A percentile compares a stretch with the other conserved stretches of the same genome.
Evolutionary conservation across 2,888 invertebrate genomes (phyloP).

Genomic region (Nymphalis urticae): DNA sequence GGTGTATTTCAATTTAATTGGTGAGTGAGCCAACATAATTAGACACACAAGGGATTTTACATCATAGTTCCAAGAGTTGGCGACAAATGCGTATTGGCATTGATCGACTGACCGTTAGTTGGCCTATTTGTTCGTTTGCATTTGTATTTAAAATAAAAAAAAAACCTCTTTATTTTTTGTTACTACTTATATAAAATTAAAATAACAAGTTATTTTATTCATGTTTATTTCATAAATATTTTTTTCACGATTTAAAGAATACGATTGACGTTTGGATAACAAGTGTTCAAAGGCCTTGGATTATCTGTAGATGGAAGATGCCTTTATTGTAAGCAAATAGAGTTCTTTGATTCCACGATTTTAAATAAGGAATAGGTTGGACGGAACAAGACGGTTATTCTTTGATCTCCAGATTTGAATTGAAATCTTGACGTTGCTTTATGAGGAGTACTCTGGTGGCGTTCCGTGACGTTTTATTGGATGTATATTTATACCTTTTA

Average conservation of each 20-base stretch:
- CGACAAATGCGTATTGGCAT: too few species aligned
- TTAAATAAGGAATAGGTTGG: constrained; percentile 36
- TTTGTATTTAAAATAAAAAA: too few species aligned
- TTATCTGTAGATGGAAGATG: constrained; percentile 22
- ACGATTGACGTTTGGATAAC: constrained; percentile 19
- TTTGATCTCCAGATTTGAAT: constrained; percentile 41
- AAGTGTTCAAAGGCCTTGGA: constrained; percentile 17
- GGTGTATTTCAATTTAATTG: too few species aligned
- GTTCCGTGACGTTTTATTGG: constrained; percentile 16
- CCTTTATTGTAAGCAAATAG: constrained; percentile 35
- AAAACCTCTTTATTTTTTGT: too few species aligned
- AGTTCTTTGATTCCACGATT: constrained; percentile 31
- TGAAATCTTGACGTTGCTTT: constrained; percentile 40
- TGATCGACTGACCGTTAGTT: too few species aligned
- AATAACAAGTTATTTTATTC: neutral
- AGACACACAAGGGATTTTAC: too few species aligned
- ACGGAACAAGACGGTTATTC: constrained; percentile 40
- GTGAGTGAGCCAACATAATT: too few species aligned
- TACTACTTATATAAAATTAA: neutral
- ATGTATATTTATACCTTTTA: constrained; percentile 12
- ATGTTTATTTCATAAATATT: neutral
- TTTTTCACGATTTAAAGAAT: neutral
- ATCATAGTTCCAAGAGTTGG: too few species aligned
- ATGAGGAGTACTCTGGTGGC: constrained; percentile 23
- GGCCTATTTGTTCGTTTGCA: too few species aligned